Base-by-base conservation (phyloP, 2,888 invertebrate genomes). In the Phyllotreta cruciferae region DNA sequence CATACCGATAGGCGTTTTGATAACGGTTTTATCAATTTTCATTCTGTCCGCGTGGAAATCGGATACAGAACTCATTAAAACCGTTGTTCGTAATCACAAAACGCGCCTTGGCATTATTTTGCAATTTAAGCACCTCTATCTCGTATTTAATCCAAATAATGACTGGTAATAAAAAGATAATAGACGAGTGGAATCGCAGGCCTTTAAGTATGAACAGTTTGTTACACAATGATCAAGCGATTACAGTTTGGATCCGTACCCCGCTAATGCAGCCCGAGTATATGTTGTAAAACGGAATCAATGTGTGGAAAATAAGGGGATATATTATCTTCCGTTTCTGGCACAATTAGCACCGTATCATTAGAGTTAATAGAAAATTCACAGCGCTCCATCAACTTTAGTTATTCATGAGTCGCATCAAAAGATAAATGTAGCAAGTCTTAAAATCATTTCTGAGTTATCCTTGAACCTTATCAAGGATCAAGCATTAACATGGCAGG, bases 101-200 rank as follows among this genome's bases (percentile, higher is more conserved):
- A 39, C 35, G 56, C 56, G 44, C 44, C 45, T 56, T 42, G 36
- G 35, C 34, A 50, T 58, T 58, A 58, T 58, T 58, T 58, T 5
- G 57, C 49, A 57, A 60, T 63, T 60, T 62, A 56, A 55, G 37
- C 53, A 63, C 42, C 58, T 49, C 49, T 50, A 63, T 55, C 52
- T 56, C 50, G 50, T 63, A 66, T 66, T 66, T 65, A 66, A 63
- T 57, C 45, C 63, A 58, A 58, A 52, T 66, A 62, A 68, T 66
- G 60, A 62, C 58, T 62, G 58, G 60, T 60, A 58, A 63, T 62
- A 66, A 53, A 54, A 53, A 56, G 62, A 68, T 60, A 66, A 66
- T 66, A 57, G 58, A 63, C n/a, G 3, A 49, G 49, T 49, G 7
- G 35, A 49, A 49, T 49, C 49, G n/a, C 49, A 35, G 11, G 49